phyloP scores from a whole-genome alignment of 2,113 vertebrate species.

The Actenoides lindsayi region DNA sequence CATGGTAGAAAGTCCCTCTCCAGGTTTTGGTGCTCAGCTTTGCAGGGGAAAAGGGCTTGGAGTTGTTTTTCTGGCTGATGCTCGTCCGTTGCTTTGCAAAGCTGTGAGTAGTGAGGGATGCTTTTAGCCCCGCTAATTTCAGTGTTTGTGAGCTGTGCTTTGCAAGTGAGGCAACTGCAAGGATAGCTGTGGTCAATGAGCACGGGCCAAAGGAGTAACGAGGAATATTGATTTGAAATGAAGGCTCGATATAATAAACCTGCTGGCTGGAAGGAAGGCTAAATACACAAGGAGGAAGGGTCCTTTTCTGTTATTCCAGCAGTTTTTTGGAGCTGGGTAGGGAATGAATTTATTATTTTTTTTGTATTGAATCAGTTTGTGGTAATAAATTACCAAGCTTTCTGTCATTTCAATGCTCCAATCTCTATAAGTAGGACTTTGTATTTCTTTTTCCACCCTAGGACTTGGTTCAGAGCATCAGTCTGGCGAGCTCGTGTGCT shows the following conservation, averaged over 20 bases:
- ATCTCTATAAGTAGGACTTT: background rate
- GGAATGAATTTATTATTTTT: accelerated
- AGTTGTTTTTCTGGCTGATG: background rate
- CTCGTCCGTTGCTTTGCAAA: background rate
- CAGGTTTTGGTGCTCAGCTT: background rate
- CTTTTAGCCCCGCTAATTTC: accelerated
- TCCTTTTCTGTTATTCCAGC: background rate
- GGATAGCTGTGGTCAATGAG: background rate
- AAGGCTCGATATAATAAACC: background rate
- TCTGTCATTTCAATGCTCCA: background rate
- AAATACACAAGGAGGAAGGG: accelerated
- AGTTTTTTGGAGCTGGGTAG: background rate
- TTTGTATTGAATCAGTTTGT: background rate
- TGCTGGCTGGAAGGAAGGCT: background rate
- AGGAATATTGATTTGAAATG: background rate
- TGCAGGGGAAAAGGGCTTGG: background rate
- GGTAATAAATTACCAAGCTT: background rate
- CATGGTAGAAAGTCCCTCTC: no score
- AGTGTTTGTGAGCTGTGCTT: background rate
- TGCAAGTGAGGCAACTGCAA: background rate
- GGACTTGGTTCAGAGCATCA: background rate
- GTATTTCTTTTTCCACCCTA: background rate
- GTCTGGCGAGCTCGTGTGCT: background rate
- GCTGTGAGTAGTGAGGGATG: background rate
- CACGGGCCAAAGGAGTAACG: background rate